Evolutionary conservation across 2,797 vertebrate species (phyloP).

Genomic region (Pangasius sanitwongsei): DNA sequence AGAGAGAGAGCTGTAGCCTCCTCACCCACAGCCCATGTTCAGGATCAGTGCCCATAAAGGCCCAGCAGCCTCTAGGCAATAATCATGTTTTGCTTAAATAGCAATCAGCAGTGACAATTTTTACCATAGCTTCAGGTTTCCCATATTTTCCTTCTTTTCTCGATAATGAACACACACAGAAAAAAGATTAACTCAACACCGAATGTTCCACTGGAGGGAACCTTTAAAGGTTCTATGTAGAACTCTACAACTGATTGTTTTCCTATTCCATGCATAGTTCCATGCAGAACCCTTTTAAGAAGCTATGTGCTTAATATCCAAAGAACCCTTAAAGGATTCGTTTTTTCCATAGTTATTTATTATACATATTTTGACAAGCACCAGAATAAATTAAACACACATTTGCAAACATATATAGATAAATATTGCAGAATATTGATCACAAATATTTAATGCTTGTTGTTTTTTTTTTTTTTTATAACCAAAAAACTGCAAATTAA

Average conservation of each 20-base stretch:
- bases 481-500: background rate
- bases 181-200: background rate
- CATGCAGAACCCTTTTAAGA: background rate
- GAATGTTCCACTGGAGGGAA: background rate
- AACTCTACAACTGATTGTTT: background rate
- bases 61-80: conserved; percentile 47
- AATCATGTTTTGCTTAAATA: conserved; percentile 49
- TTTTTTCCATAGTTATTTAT: background rate
- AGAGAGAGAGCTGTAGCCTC: conserved; percentile 14
- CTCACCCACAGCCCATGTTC: conserved; percentile 45
- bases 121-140: background rate
- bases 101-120: conserved; percentile 13
- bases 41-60: conserved; percentile 57
- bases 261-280: background rate
- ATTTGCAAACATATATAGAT: background rate
- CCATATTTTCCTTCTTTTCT: background rate
- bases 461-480: background rate
- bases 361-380: background rate
- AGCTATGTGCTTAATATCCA: background rate
- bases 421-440: background rate
- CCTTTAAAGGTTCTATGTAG: background rate
- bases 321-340: background rate
- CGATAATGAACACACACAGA: background rate
- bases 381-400: background rate
- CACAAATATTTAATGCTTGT: background rate